Percentiles rank a stretch among this genome's conserved stretches.
These are phyloP conservation scores for Ptiloglossa arizonensis DNA, from an alignment of 1,140 invertebrate species.

Conservation along the genomic window DNA sequence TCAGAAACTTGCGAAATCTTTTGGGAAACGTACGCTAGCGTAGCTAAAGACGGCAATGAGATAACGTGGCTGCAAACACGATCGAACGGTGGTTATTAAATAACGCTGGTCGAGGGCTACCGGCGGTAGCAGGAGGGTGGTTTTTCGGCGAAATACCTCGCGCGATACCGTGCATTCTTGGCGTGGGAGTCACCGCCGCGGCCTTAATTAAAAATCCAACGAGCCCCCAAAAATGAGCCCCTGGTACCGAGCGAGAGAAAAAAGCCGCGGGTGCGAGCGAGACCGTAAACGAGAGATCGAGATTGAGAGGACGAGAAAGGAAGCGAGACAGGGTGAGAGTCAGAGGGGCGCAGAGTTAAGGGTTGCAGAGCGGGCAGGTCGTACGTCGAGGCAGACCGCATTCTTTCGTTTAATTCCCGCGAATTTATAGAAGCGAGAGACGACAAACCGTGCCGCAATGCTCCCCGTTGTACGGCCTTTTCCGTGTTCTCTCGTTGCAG, in stretches of 20 bases:
- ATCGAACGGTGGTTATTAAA: conserved; percentile 56
- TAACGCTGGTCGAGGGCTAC: conserved; percentile 40
- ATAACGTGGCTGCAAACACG: background rate
- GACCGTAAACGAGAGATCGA: conserved; percentile 38
- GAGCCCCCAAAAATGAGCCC: conserved; percentile 76
- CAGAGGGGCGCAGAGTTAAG: conserved; percentile 66
- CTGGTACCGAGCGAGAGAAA: conserved; percentile 38
- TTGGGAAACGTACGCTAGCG: too few relatives aligned
- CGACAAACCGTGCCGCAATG: conserved; percentile 71
- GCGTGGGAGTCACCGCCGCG: conserved; percentile 79
- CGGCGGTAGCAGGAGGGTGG: conserved; percentile 48
- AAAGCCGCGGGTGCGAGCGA: conserved; percentile 21
- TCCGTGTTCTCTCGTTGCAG: conserved; percentile 68
- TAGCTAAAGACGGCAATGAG: background rate
- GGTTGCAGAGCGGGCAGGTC: conserved; percentile 70
- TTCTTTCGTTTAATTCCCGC: conserved; percentile 82
- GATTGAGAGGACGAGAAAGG: conserved; percentile 39
- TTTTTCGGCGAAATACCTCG: conserved; percentile 68
- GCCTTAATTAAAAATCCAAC: conserved; percentile 83
- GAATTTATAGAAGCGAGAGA: conserved; percentile 80
- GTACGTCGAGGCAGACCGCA: conserved; percentile 81
- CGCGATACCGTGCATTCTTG: conserved; percentile 79
- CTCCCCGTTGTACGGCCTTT: conserved; percentile 58
- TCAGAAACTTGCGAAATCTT: too few relatives aligned
- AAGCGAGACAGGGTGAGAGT: conserved; percentile 45